Conservation (phyloP, 2,113 vertebrate species). For the Petaurus breviceps region DNA sequence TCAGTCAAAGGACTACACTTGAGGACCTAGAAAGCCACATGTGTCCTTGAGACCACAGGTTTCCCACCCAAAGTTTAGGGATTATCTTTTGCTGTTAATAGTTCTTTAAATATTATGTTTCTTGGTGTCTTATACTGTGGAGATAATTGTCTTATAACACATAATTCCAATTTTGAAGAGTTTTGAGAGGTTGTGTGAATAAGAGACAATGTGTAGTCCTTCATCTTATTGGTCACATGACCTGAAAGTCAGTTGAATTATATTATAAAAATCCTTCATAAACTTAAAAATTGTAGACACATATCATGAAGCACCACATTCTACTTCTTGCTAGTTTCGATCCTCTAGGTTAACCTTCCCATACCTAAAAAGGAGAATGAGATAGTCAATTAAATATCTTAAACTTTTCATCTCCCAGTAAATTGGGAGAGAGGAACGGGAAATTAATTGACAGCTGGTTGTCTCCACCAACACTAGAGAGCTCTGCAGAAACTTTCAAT, state of each 20-base stretch:
- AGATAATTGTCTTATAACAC: not conserved
- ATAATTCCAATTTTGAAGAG: not conserved
- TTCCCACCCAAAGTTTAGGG: not conserved
- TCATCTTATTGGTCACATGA: not conserved
- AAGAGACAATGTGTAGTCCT: not conserved
- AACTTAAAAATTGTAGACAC: not conserved
- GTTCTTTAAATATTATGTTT: not conserved
- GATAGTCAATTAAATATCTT: not conserved
- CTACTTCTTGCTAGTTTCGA: not conserved
- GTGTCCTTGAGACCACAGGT: no score
- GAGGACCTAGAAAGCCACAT: no score
- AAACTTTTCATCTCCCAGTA: not conserved
- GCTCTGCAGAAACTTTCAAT: not conserved
- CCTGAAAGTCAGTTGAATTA: not conserved
- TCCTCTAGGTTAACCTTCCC: not conserved
- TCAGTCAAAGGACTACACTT: no score
- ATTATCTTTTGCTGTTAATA: not conserved
- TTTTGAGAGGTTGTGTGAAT: not conserved
- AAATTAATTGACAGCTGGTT: not conserved
- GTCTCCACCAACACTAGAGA: not conserved
- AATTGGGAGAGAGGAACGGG: not conserved
- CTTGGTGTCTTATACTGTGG: not conserved
- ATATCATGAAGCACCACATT: not conserved
- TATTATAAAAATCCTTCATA: not conserved
- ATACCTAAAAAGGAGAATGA: not conserved